Percentiles rank a stretch among this genome's conserved stretches.
Conservation (phyloP, 2,888 invertebrate genomes). For the Nomada fabriciana region DNA sequence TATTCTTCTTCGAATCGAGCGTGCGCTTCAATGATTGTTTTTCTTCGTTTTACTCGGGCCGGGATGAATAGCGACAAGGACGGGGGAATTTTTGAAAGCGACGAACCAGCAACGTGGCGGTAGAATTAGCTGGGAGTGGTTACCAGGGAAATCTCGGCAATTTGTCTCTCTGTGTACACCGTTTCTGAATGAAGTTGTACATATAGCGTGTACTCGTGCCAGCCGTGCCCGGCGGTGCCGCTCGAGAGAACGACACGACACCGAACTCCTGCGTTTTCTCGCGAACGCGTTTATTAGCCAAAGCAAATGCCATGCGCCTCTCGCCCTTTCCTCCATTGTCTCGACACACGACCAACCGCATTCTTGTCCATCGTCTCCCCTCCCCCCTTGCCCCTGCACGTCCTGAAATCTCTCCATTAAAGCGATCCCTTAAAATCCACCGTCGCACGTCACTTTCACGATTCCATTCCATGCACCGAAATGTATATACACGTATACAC, state of each 20-base stretch:
- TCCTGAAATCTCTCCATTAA: not conserved
- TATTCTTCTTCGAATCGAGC: too few species aligned
- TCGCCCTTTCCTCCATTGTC: slow-evolving; percentile 75
- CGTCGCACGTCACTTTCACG: not conserved
- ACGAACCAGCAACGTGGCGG: not conserved
- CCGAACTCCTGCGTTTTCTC: slow-evolving; percentile 63
- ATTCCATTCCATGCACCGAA: not conserved
- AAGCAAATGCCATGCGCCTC: slow-evolving; percentile 67
- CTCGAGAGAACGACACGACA: slow-evolving; percentile 65
- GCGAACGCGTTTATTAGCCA: slow-evolving; percentile 73
- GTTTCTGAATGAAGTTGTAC: slow-evolving; percentile 48
- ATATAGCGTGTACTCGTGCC: slow-evolving; percentile 29
- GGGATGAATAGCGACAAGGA: not conserved
- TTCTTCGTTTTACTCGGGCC: too few species aligned
- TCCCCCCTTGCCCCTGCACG: too few species aligned
- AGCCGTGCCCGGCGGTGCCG: slow-evolving; percentile 61
- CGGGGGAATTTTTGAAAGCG: not conserved
- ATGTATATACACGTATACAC: too few species aligned
- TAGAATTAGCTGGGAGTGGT: slow-evolving; percentile 7
- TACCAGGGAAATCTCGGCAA: slow-evolving; percentile 26
- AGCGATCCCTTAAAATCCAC: too few species aligned
- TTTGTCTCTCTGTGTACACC: slow-evolving; percentile 19
- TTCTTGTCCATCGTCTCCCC: not conserved
- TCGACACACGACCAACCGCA: slow-evolving; percentile 30
- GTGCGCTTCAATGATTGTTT: too few species aligned